phyloP scores from a whole-genome alignment of 2,888 invertebrate genomes.

The Tetramorium bicarinatum region DNA sequence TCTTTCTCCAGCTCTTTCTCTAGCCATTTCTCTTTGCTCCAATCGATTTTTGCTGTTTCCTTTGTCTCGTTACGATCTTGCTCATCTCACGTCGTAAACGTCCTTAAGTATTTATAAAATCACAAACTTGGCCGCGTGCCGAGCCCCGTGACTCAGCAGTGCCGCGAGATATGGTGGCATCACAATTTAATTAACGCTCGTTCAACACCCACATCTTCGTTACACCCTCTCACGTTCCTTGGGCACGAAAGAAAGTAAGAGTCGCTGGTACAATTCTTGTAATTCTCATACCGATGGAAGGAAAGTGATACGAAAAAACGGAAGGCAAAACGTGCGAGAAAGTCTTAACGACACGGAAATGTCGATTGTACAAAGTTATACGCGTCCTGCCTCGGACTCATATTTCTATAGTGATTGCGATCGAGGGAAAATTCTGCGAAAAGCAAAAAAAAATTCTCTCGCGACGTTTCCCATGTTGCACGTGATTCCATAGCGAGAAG shows the following conservation, averaged over 20 bases:
- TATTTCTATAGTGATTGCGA: constrained; percentile 44
- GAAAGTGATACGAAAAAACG: constrained; percentile 38
- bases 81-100: constrained; percentile 77
- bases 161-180: constrained; percentile 94
- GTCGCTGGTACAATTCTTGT: constrained; percentile 44
- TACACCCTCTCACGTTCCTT: constrained; percentile 56
- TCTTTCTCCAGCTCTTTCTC: background rate
- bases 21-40: constrained; percentile 5
- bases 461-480: constrained; percentile 28
- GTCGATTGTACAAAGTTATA: constrained; percentile 43
- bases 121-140: constrained; percentile 86
- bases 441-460: constrained; percentile 17
- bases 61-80: constrained; percentile 42
- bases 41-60: constrained; percentile 29
- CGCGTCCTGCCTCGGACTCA: constrained; percentile 34
- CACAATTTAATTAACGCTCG: constrained; percentile 88
- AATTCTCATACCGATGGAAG: constrained; percentile 37
- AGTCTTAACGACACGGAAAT: constrained; percentile 46
- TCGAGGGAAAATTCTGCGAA: constrained; percentile 23
- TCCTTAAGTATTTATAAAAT: constrained; percentile 86
- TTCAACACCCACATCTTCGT: constrained; percentile 74
- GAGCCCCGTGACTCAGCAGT: constrained; percentile 85
- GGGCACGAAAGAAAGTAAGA: constrained; percentile 48
- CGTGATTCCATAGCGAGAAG: constrained; percentile 21
- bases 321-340: constrained; percentile 38